A percentile compares a stretch with the other conserved stretches of the same genome.
phyloP scores from a whole-genome alignment of 2,888 invertebrate species.

The Calameuta idolon region DNA sequence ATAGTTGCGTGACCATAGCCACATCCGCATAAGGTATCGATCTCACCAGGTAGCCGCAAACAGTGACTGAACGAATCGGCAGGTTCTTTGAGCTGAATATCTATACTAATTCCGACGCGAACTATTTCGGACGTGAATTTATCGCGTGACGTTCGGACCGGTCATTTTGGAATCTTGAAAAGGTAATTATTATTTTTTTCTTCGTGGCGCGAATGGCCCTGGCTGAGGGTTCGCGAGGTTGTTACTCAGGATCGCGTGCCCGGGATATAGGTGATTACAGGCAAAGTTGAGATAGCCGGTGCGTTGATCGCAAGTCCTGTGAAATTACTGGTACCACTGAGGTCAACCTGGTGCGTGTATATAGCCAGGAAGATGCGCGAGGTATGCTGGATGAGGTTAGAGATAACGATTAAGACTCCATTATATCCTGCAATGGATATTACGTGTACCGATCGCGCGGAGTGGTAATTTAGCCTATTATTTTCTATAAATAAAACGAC shows the following conservation, averaged over 20 bases:
- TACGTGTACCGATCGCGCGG: neutral
- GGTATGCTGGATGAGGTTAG: neutral
- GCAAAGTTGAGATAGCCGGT: neutral
- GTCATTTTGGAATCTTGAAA: neutral
- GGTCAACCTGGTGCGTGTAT: neutral
- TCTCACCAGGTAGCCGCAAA: slow-evolving; percentile 7
- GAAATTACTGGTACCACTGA: neutral
- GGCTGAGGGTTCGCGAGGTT: neutral
- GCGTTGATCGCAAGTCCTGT: neutral
- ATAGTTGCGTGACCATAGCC: slow-evolving; percentile 68
- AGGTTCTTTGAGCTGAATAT: neutral
- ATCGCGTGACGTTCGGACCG: neutral
- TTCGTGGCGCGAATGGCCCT: neutral
- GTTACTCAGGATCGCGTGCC: neutral
- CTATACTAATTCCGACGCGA: neutral
- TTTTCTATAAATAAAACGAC: neutral
- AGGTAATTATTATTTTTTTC: neutral
- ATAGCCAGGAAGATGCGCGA: neutral
- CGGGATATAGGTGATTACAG: neutral
- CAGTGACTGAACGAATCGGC: neutral
- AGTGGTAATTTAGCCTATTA: neutral
- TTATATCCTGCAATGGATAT: neutral
- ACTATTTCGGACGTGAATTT: neutral
- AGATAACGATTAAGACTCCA: neutral
- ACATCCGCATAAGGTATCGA: slow-evolving; percentile 21